These are phyloP conservation scores for Sinella curviseta DNA, from an alignment of 1,140 invertebrate genomes.

Conservation along the genomic window DNA sequence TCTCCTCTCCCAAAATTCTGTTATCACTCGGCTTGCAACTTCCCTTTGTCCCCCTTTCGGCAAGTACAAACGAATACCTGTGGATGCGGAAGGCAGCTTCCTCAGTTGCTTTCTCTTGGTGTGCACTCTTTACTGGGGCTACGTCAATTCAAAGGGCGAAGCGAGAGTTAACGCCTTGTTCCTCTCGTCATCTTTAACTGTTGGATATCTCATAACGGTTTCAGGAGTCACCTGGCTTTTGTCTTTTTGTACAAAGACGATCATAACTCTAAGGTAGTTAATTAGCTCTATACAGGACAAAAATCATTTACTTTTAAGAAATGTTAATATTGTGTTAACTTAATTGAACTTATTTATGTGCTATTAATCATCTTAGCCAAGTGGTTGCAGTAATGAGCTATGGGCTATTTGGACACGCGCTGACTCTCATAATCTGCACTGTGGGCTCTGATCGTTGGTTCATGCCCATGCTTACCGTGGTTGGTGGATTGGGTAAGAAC, in stretches of 20 bases:
- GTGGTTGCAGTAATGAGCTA: constrained; percentile 57
- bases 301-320: background rate
- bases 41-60: constrained; percentile 47
- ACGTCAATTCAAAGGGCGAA: constrained; percentile 7
- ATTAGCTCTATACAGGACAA: background rate
- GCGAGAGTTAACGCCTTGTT: constrained; percentile 9
- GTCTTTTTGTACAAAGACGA: constrained; percentile 40
- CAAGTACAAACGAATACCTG: constrained; percentile 28
- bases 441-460: constrained; percentile 57
- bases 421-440: constrained; percentile 55
- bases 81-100: constrained; percentile 40
- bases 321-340: background rate
- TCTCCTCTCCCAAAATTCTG: constrained; percentile 44
- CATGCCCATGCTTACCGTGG: constrained; percentile 54
- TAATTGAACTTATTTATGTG: background rate
- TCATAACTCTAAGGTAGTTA: constrained; percentile 41
- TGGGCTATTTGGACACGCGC: constrained; percentile 57
- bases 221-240: constrained; percentile 37
- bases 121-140: constrained; percentile 38
- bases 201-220: background rate
- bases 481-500: constrained; percentile 53
- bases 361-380: constrained; percentile 53
- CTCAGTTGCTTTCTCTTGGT: constrained; percentile 40
- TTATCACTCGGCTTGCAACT: constrained; percentile 34
- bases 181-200: background rate